Percentiles rank a stretch among this genome's conserved stretches.
phyloP scores from a whole-genome alignment of 2,797 vertebrate genomes.

The Botia almorhae region DNA sequence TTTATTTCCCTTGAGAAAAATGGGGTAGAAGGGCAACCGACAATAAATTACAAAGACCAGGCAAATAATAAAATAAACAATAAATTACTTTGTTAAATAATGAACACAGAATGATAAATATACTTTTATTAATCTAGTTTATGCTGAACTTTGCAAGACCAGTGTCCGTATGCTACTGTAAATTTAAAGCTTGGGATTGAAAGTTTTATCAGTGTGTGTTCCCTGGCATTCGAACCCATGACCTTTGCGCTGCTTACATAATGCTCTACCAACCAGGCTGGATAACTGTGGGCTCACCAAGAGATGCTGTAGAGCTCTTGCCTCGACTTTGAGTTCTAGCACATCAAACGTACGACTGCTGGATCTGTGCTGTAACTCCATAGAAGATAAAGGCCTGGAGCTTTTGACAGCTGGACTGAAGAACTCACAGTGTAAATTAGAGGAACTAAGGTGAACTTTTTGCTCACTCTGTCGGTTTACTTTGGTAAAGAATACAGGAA shows the following conservation, averaged over 20 bases:
- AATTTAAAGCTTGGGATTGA: not conserved
- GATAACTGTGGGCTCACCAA: slow-evolving; percentile 54
- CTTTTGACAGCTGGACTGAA: slow-evolving; percentile 45
- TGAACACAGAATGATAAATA: too few species aligned
- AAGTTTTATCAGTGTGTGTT: too few species aligned
- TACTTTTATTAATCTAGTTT: not conserved
- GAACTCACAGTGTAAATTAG: slow-evolving; percentile 45
- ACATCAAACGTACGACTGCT: slow-evolving; percentile 44
- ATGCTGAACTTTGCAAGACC: not conserved
- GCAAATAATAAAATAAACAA: too few species aligned
- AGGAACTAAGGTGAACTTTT: slow-evolving; percentile 47
- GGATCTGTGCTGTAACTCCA: slow-evolving; percentile 46
- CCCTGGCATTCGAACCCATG: too few species aligned
- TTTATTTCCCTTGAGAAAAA: too few species aligned
- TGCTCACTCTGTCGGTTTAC: not conserved
- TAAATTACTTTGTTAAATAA: too few species aligned
- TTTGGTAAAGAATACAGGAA: not conserved
- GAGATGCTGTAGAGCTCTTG: slow-evolving; percentile 55
- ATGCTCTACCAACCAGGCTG: slow-evolving; percentile 34
- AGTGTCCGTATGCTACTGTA: not conserved
- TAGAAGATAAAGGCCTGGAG: slow-evolving; percentile 49
- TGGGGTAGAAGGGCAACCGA: too few species aligned
- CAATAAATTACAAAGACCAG: too few species aligned
- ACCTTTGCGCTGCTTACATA: too few species aligned
- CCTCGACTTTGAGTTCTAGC: slow-evolving; percentile 15